A percentile compares a stretch with the other conserved stretches of the same genome.
Conservation (phyloP, 1,140 invertebrate species). For the Diuraphis noxia region DNA sequence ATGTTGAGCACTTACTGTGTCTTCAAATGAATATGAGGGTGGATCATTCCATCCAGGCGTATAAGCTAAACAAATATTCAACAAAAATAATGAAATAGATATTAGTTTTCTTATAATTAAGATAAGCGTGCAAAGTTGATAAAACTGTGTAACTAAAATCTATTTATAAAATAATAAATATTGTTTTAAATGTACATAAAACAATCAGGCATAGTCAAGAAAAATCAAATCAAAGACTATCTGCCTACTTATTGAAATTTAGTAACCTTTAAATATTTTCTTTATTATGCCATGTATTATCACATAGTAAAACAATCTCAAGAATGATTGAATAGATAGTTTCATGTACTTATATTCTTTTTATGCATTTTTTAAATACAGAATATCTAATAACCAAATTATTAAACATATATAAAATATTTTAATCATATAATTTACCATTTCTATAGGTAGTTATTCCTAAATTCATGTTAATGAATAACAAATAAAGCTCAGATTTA, state of each 20-base stretch:
- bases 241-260: neutral
- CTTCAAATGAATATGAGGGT: conserved; percentile 48
- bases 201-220: neutral
- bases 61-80: neutral
- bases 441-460: too few species aligned
- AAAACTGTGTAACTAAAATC: neutral
- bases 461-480: too few species aligned
- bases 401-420: neutral
- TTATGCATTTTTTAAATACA: neutral
- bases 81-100: neutral
- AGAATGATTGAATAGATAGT: too few species aligned
- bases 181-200: neutral
- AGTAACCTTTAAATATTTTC: neutral
- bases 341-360: neutral
- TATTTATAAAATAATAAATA: neutral
- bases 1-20: conserved; percentile 43
- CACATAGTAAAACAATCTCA: too few species aligned
- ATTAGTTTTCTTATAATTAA: neutral
- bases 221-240: neutral
- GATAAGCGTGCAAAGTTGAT: neutral
- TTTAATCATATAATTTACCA: neutral
- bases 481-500: neutral
- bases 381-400: neutral
- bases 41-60: conserved; percentile 48
- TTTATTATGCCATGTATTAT: too few species aligned